phyloP scores from a whole-genome alignment of 2,113 vertebrate species.

The Takifugu bimaculatus region DNA sequence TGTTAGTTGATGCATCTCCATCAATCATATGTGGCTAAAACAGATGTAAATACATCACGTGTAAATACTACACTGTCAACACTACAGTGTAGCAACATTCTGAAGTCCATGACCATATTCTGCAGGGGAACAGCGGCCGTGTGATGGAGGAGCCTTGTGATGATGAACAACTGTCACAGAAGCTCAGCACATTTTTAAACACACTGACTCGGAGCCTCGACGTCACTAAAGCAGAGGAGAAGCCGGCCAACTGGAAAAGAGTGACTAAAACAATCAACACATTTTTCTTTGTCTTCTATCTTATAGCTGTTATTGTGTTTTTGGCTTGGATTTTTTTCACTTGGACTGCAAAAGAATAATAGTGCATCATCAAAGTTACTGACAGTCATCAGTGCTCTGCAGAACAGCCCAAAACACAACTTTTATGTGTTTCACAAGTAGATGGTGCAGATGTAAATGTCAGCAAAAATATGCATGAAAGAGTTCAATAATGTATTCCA shows the following conservation, averaged over 20 bases:
- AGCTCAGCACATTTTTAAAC: conserved; percentile 7
- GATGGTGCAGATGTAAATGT: background rate
- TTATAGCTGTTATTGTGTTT: conserved; percentile 1
- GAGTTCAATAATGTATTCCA: background rate
- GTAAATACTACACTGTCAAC: too few species aligned
- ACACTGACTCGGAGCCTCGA: conserved; percentile 5
- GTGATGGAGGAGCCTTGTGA: background rate
- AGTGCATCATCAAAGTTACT: background rate
- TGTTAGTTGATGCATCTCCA: too few species aligned
- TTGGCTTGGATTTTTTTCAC: background rate
- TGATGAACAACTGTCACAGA: conserved; percentile 4
- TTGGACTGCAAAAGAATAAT: background rate
- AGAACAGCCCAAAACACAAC: background rate
- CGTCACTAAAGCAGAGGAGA: background rate
- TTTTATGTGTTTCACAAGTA: background rate
- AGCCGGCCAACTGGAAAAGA: conserved; percentile 29
- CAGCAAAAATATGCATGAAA: background rate
- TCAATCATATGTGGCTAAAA: too few species aligned
- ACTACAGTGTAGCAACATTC: too few species aligned
- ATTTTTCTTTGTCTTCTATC: conserved; percentile 31
- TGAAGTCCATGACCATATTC: background rate
- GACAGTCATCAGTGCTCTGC: background rate
- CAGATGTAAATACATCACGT: background rate
- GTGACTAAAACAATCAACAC: conserved; percentile 19
- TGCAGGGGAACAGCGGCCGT: background rate